These are phyloP conservation scores for Forficula auricularia DNA, from an alignment of 1,140 invertebrate species.

Conservation along the genomic window DNA sequence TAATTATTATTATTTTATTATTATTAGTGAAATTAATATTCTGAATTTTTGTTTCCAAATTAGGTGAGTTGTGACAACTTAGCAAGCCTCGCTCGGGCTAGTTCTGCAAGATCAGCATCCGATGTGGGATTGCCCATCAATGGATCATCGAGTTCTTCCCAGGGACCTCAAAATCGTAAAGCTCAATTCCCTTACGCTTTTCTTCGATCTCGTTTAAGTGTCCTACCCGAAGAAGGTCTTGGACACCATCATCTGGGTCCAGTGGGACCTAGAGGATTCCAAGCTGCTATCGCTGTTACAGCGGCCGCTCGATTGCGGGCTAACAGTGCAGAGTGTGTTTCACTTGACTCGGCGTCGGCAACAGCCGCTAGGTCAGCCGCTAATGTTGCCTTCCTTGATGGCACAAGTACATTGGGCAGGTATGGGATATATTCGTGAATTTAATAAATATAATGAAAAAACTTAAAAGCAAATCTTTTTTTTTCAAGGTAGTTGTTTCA, in stretches of 20 bases:
- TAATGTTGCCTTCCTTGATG: neutral
- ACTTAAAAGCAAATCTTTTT: no score
- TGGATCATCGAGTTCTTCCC: constrained; percentile 27
- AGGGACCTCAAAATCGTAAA: constrained; percentile 31
- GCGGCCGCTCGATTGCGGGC: constrained; percentile 22
- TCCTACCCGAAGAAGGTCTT: constrained; percentile 44
- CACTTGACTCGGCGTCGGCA: neutral
- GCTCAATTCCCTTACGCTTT: constrained; percentile 61
- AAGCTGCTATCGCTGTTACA: no score
- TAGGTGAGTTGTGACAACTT: constrained; percentile 40
- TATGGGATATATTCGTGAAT: no score
- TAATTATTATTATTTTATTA: no score
- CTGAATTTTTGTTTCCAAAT: no score
- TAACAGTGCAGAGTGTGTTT: constrained; percentile 24
- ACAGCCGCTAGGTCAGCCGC: neutral
- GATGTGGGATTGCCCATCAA: constrained; percentile 20
- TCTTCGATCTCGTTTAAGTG: constrained; percentile 51
- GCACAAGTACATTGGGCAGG: constrained; percentile 4
- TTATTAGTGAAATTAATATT: no score
- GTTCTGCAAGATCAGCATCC: constrained; percentile 11
- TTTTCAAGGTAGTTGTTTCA: no score
- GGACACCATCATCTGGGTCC: constrained; percentile 1
- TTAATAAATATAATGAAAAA: no score
- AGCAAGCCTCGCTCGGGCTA: neutral
- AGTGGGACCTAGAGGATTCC: no score